A percentile compares a stretch with the other conserved stretches of the same genome.
Conservation (phyloP, 2,888 invertebrate genomes). For the Trichacis sp. region DNA sequence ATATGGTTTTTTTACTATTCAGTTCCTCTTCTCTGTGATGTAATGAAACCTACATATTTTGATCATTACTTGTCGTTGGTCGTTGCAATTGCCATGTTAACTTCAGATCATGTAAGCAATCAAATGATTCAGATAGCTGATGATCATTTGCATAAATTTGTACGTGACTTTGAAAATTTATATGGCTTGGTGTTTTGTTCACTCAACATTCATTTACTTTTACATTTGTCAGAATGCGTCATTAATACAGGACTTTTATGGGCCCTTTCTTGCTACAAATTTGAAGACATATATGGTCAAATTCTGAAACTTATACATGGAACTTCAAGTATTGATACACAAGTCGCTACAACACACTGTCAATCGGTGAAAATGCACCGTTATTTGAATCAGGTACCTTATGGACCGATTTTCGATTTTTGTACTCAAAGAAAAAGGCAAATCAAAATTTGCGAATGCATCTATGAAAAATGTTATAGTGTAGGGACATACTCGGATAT, state of each 20-base stretch:
- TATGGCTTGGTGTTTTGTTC: conserved; percentile 19
- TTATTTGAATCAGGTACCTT: neutral
- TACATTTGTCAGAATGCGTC: neutral
- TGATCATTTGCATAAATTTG: conserved; percentile 16
- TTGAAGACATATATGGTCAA: neutral
- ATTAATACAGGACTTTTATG: neutral
- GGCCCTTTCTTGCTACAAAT: neutral
- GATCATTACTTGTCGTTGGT: conserved; percentile 26
- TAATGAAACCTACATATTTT: neutral
- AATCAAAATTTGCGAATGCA: neutral
- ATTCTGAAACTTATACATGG: conserved; percentile 16
- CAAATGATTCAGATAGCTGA: neutral
- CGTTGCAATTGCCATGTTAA: conserved; percentile 27
- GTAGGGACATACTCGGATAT: neutral
- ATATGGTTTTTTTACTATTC: conserved; percentile 12
- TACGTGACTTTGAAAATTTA: conserved; percentile 22
- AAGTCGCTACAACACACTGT: conserved; percentile 19
- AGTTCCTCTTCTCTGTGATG: neutral
- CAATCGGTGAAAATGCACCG: conserved; percentile 21
- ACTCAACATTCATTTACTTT: neutral
- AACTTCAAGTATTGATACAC: conserved; percentile 25
- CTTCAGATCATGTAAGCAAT: conserved; percentile 13
- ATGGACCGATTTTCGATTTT: neutral
- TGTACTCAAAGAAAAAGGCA: neutral
- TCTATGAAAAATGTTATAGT: neutral